Percentiles rank a stretch among this genome's conserved stretches.
phyloP scores from a whole-genome alignment of 35 echinoderm and acorn worm genomes.

The Hemicentrotus pulcherrimus region DNA sequence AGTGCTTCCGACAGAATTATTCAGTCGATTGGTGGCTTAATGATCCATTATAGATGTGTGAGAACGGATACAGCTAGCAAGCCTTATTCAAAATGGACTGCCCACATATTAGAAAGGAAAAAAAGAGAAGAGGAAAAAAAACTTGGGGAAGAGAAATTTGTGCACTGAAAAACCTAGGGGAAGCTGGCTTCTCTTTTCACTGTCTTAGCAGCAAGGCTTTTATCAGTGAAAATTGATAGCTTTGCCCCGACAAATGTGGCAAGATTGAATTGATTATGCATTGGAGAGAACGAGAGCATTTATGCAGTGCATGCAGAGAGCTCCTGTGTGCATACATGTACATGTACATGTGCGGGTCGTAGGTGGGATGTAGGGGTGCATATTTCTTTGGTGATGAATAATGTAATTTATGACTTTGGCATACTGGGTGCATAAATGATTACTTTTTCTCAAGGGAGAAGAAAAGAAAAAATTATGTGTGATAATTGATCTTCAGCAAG shows the following conservation, averaged over 20 bases:
- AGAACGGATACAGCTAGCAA: not conserved
- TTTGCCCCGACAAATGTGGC: conserved; percentile 49
- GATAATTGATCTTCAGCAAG: not conserved
- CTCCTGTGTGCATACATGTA: conserved; percentile 21
- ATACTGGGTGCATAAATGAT: not conserved
- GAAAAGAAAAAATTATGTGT: not conserved
- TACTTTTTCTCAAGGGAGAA: not conserved
- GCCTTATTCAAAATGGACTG: not conserved
- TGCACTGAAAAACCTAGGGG: not conserved
- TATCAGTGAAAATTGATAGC: conserved; percentile 55
- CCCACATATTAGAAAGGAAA: not conserved
- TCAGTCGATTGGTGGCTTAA: not conserved
- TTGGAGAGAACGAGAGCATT: conserved; percentile 10
- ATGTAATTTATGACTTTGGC: not conserved
- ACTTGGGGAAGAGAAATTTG: not conserved
- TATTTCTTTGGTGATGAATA: conserved; percentile 4
- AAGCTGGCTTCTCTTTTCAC: conserved; percentile 19
- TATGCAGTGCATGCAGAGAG: conserved; percentile 5
- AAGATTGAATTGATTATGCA: conserved; percentile 54
- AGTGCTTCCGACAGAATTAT: not conserved
- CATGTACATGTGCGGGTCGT: conserved; percentile 19
- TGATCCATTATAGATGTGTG: conserved; percentile 10
- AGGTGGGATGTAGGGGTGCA: conserved; percentile 9
- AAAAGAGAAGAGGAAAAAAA: not conserved
- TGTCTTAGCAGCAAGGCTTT: conserved; percentile 26